phyloP scores from a whole-genome alignment of 2,797 vertebrate genomes.

The Austrolebias charrua region DNA sequence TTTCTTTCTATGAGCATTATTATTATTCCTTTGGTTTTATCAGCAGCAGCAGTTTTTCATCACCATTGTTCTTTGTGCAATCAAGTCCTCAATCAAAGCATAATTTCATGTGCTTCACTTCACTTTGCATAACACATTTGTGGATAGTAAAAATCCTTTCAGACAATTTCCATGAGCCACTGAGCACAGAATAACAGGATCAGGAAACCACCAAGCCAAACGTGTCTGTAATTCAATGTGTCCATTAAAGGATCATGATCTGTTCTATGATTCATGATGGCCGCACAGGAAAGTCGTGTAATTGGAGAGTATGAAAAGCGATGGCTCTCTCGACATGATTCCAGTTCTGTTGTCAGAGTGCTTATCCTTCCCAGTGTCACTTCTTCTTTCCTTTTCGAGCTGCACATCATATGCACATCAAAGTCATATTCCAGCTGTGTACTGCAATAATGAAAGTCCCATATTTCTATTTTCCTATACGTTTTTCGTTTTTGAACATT shows the following conservation, averaged over 20 bases:
- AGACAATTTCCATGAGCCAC: slow-evolving; percentile 37
- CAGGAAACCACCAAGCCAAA: slow-evolving; percentile 53
- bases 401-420: slow-evolving; percentile 73
- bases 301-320: slow-evolving; percentile 74
- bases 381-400: slow-evolving; percentile 69
- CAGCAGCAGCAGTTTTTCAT: slow-evolving; percentile 27
- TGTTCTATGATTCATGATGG: slow-evolving; percentile 77
- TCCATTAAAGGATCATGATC: slow-evolving; percentile 75
- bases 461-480: too few species aligned
- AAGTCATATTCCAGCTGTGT: slow-evolving; percentile 66
- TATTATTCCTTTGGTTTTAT: slow-evolving; percentile 22
- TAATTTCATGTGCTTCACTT: slow-evolving; percentile 40
- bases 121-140: slow-evolving; percentile 37
- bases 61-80: slow-evolving; percentile 36
- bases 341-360: slow-evolving; percentile 57
- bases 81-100: slow-evolving; percentile 44
- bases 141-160: slow-evolving; percentile 40
- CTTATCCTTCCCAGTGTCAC: slow-evolving; percentile 62
- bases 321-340: slow-evolving; percentile 63
- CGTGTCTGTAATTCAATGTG: slow-evolving; percentile 63
- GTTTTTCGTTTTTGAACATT: too few species aligned
- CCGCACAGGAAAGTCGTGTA: slow-evolving; percentile 71
- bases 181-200: slow-evolving; percentile 46
- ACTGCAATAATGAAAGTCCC: slow-evolving; percentile 71
- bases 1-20: background rate